Evolutionary conservation across 2,113 vertebrate species (phyloP), one percentile per base, ranked within the genome.

Genomic region (Notarius lentiginosus): DNA sequence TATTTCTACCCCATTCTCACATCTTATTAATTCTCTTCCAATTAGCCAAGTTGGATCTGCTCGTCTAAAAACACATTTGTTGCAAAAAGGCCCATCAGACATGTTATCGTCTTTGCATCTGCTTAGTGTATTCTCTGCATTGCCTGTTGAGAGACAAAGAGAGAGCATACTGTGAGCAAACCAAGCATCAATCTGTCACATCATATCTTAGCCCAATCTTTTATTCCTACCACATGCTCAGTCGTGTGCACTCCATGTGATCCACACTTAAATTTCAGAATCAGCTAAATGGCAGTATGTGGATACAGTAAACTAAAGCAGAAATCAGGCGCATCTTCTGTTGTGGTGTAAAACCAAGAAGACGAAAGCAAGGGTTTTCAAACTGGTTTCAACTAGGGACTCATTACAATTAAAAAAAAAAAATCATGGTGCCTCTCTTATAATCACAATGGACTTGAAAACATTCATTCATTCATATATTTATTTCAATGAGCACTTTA

Each of bases 181-280:
- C 14, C 47, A n/a, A 68, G 63, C 68, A 34, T 70, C 8, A 14
- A 15, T 70, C 6, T 81, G 63, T 83, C 47, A 24, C 66, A 81
- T 86, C 51, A 66, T 68, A 68, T 81, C 49, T 90, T 65, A n/a
- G 61, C 34, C 55, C 4, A 60, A 84, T 83, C 84, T 85, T 56
- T 88, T 84, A 84, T 86, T 84, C 56, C 73, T 75, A 76, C 81
- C 81, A 68, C 58, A 83, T 20, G 77, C 41, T 41, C 65, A 84
- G 75, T 58, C 27, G 30, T 56, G 70, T 20, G 83, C 4, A 5
- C 24, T 18, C 49, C 51, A 30, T 5, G 41, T 81, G 84, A 81
- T 53, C 22, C 27, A 47, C 51, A 66, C n/a, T 47, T 66, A 80
- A 70, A 89, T 83, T 66, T 85, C n/a, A 87, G 11, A 51, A 79